A percentile compares a stretch with the other conserved stretches of the same genome.
These are phyloP conservation scores for Acholoe squamosa DNA, from an alignment of 2,888 invertebrate species.

Conservation along the genomic window DNA sequence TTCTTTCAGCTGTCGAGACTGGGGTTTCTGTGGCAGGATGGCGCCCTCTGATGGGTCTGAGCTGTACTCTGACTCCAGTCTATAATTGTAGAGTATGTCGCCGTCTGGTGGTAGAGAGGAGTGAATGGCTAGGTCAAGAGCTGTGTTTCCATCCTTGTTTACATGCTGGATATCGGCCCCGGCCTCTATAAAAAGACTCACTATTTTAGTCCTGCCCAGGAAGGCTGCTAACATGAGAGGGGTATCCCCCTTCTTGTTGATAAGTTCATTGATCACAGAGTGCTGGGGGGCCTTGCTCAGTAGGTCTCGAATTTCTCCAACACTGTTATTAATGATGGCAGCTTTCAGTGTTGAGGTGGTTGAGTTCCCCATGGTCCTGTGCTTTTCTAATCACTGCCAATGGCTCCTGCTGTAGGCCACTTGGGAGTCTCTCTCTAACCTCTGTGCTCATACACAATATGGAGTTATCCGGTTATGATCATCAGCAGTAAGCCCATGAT, in stretches of 20 bases:
- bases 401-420: no score
- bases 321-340: constrained; percentile 48
- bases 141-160: constrained; percentile 64
- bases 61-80: constrained; percentile 29
- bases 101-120: constrained; percentile 64
- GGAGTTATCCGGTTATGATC: no score
- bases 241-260: constrained; percentile 64
- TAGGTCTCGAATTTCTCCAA: not conserved
- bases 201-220: constrained; percentile 42
- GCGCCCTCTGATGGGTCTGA: constrained; percentile 60
- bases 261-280: not conserved
- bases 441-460: no score
- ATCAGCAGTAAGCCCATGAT: no score
- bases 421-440: no score
- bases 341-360: constrained; percentile 18
- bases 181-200: constrained; percentile 53
- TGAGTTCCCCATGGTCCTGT: constrained; percentile 52
- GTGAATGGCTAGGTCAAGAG: constrained; percentile 63
- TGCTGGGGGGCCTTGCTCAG: not conserved
- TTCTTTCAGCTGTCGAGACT: not conserved
- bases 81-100: constrained; percentile 65
- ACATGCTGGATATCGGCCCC: constrained; percentile 61
- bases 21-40: not conserved
- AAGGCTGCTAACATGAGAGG: constrained; percentile 63
- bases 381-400: no score